These are phyloP conservation scores for Flexamia atlantica DNA, from an alignment of 2,888 invertebrate genomes.

Conservation along the genomic window DNA sequence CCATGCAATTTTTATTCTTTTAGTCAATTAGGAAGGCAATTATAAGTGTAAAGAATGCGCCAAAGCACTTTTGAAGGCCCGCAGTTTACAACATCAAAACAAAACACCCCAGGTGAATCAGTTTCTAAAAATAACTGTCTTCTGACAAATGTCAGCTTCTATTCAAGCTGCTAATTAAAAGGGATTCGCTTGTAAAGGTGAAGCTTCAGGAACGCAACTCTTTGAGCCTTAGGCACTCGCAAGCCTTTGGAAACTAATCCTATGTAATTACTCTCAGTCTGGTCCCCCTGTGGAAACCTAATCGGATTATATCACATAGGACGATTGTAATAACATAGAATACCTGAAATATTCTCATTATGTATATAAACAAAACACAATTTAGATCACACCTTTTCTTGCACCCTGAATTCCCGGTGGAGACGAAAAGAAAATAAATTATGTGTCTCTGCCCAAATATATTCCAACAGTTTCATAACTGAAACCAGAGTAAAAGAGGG, in stretches of 20 bases:
- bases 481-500: no score
- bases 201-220: conserved; percentile 24
- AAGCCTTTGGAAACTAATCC: conserved; percentile 16
- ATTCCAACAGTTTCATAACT: no score
- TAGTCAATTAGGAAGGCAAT: no score
- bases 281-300: conserved; percentile 19
- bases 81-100: not conserved
- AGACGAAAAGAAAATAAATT: no score
- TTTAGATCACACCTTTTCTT: no score
- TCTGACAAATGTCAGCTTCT: conserved; percentile 24
- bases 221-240: conserved; percentile 4
- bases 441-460: no score
- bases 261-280: conserved; percentile 34
- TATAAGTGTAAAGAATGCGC: not conserved
- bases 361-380: no score
- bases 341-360: not conserved
- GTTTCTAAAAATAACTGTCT: conserved; percentile 10
- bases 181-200: conserved; percentile 27
- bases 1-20: no score
- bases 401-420: no score
- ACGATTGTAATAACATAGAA: not conserved
- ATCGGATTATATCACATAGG: not conserved
- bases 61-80: not conserved
- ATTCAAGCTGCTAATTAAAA: conserved; percentile 36
- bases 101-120: not conserved